Base-by-base conservation (phyloP, 1,140 invertebrate species). In the Melanaphis sacchari region DNA sequence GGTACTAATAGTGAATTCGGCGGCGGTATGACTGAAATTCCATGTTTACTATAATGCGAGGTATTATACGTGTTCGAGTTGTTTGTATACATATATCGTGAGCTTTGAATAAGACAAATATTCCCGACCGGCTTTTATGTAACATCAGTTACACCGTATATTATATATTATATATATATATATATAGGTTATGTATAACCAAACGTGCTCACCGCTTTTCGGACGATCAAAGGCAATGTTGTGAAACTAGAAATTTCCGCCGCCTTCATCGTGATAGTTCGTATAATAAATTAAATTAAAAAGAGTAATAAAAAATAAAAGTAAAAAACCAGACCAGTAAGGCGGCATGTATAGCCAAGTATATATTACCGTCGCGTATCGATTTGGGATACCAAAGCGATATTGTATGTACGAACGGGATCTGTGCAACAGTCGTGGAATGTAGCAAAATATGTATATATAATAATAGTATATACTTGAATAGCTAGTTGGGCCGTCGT, bases 41-140 rank as follows among this genome's bases (percentile, higher is more conserved):
- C 76, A 82, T 82, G 76, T 82, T 82, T 82, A 82, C 76, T 38
- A 82, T 82, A 76, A 76, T 76, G 59, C 31, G 59, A 15, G 59
- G 59, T 76, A 76, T 76, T 76, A 82, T 82, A 82, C 36, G 22
- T 40, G 24, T 84, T 84, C 6, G 24, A 43, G 26, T 38, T 38
- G 84, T 87, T 46, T 87, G 41, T 36, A 76, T n/a, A 76, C 31
- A 76, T 76, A 46, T 87, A 41, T 18, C 31, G 41, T 41, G 84
- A 43, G 46, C 41, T 43, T 38, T 87, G 84, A 87, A 87, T n/a
- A 43, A 87, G 84, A 43, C 41, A 87, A 87, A 87, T 43, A 84
- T 84, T 84, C 38, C n/a, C 31, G 82, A 84, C 82, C 38, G 76
- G 36, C 76, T 82, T 76, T 76, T 76, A 76, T 76, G 18, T 76